Base-by-base conservation (phyloP, 2,888 invertebrate genomes). In the Macropis europaea region DNA sequence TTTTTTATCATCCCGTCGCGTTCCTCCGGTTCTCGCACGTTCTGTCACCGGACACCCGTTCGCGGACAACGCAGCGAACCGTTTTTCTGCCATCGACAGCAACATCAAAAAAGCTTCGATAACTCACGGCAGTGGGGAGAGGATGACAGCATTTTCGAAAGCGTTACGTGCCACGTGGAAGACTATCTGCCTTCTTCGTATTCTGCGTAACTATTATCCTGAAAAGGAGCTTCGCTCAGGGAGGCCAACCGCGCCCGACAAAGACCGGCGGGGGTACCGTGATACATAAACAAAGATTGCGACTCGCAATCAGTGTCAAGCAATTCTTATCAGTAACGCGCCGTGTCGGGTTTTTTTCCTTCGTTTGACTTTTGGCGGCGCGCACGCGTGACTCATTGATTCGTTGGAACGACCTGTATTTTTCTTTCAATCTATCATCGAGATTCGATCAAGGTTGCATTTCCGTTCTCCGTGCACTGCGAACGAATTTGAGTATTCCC, bases 1-100 rank as follows among this genome's bases (percentile, higher is more conserved):
- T 71, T 34, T 40, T 38, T 62, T 78, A 77, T 77, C 74, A 36
- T 73, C 17, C 70, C 34, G 57, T 73, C 38, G 42, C 56, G 52
- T 53, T 60, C 45, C 47, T 40, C 47, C 17, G 43, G 9, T 36
- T 34, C 36, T 57, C 54, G 73, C 57, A 78, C 79, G 79, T 71
- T 63, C 47, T 43, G 79, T 71, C 40, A 79, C 11, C 76, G 71
- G 76, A 79, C 57, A 79, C 76, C 79, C 54, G 11, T 36, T 40
- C 68, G 47, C 34, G 34, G 61, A 69, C 47, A 68, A 52, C 57
- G 26, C 24, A 36, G 28, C 48, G 19, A 32, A 50, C 34, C 56
- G 47, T 59, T 52, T 67, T 72, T 71, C 43, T 53, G 73, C 68
- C 22, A 30, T n/a, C 2, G 5, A 13, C 3, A n/a, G 5, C 30